phyloP scores from a whole-genome alignment of 2,113 vertebrate genomes.

The Odontophorus gujanensis region DNA sequence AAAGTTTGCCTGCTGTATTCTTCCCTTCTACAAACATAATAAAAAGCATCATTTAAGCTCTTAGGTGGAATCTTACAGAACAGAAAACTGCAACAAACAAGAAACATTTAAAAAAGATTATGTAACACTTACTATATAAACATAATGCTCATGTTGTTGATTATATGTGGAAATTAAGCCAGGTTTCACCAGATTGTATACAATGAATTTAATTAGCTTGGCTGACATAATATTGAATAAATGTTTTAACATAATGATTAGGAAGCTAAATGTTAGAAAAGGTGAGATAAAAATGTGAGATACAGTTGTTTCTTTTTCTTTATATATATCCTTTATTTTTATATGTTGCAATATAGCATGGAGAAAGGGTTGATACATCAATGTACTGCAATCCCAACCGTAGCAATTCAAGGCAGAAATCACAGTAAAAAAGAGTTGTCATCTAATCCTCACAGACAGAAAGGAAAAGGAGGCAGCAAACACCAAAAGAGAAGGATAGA shows the following conservation, averaged over 20 bases:
- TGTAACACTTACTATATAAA: not conserved
- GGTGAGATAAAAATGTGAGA: not conserved
- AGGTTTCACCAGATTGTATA: not conserved
- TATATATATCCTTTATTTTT: not conserved
- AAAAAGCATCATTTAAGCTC: not conserved
- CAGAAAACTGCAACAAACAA: not conserved
- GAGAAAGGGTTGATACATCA: not conserved
- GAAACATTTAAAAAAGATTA: not conserved
- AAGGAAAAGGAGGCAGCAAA: not conserved
- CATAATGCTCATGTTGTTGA: not conserved
- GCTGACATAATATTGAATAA: not conserved
- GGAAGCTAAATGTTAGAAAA: not conserved
- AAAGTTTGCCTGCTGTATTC: constrained; percentile 15
- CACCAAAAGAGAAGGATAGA: not conserved
- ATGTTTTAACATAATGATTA: not conserved
- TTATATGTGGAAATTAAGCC: not conserved
- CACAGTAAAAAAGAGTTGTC: not conserved
- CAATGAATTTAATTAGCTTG: not conserved
- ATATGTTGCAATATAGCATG: not conserved
- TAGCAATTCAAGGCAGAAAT: not conserved
- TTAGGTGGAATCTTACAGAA: not conserved
- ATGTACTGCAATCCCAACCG: not conserved
- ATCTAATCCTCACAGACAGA: not conserved
- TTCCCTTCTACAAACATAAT: not conserved
- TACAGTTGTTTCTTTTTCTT: not conserved